Evolutionary conservation across 2,113 vertebrate species (phyloP), one percentile per base, ranked within the genome.

Genomic region (Amblyornis subalaris): DNA sequence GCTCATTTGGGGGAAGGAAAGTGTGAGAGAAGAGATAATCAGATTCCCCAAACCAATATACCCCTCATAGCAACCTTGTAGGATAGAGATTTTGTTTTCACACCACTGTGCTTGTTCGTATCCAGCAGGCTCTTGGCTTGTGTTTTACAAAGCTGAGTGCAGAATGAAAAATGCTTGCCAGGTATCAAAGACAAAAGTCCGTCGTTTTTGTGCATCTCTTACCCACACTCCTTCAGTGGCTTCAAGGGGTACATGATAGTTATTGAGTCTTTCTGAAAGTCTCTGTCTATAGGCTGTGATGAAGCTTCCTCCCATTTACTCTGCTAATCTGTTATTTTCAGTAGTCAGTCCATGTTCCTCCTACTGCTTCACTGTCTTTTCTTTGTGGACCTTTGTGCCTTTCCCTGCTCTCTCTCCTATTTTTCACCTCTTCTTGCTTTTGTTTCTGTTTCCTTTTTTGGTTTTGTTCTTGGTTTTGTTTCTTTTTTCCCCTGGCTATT

Each of bases 101-200:
- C 75, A 76, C 51, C 44, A 11, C 47, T 57, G 73, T 90, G 69
- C 72, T 62, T 80, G 23, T 85, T 92, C 3, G 0, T 93, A 71
- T 93, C 91, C 85, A 94, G 81, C 84, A 85, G 91, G 55, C 86
- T 93, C 62, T 77, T 85, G 90, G 70, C 65, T 73, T 65, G 19
- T 77, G 58, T 77, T 93, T 89, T 75, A 93, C 93, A 94, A 80
- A 93, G 67, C 87, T 88, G 82, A 83, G 60, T n/a, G 47, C 45
- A 77, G 70, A 77, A 91, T 60, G 61, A 94, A 91, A 96, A 94
- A 66, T 36, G n/a, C 51, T 93, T 94, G 44, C 78, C n/a, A 62
- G 45, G 24, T 76, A 90, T 90, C 82, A 61, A 89, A 94, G 67
- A 50, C 22, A 79, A 61, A 89, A 94, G 67, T 54, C 24, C 76